A percentile compares a stretch with the other conserved stretches of the same genome.
phyloP scores from a whole-genome alignment of 2,888 invertebrate genomes.

The Tridacna crocea region DNA sequence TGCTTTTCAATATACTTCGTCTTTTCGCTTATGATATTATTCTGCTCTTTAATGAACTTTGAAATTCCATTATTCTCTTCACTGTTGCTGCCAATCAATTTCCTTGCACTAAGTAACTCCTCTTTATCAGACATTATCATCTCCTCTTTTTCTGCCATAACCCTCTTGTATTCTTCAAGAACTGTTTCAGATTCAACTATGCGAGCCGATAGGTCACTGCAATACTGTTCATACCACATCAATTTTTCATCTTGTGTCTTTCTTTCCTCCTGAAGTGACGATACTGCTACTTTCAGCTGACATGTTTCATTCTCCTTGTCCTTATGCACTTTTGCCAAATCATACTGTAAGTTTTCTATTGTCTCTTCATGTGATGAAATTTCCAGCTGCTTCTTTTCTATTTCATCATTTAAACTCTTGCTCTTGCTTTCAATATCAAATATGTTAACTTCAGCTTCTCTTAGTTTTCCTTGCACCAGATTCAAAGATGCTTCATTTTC shows the following conservation, averaged over 20 bases:
- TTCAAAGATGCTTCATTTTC: conserved; percentile 4
- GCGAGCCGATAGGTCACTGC: conserved; percentile 27
- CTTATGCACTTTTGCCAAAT: not conserved
- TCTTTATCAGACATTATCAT: not conserved
- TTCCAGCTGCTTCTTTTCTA: not conserved
- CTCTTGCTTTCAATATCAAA: not conserved
- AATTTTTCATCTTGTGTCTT: conserved; percentile 52
- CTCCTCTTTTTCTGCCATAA: conserved; percentile 20
- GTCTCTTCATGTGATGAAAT: not conserved
- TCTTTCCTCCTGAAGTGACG: conserved; percentile 32
- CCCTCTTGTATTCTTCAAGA: conserved; percentile 22
- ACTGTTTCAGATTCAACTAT: conserved; percentile 31
- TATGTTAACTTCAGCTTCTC: not conserved
- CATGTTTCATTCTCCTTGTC: conserved; percentile 2
- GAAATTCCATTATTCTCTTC: not conserved
- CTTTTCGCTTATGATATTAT: not conserved
- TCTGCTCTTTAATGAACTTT: not conserved
- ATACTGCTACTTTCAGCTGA: not conserved
- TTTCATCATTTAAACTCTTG: not conserved
- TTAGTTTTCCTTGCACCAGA: not conserved
- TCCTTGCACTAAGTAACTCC: not conserved
- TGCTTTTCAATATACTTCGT: not conserved
- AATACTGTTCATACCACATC: conserved; percentile 42
- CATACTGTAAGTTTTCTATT: not conserved
- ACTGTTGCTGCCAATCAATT: not conserved